phyloP scores from a whole-genome alignment of 2,888 invertebrate genomes.

The Cephus runcator region DNA sequence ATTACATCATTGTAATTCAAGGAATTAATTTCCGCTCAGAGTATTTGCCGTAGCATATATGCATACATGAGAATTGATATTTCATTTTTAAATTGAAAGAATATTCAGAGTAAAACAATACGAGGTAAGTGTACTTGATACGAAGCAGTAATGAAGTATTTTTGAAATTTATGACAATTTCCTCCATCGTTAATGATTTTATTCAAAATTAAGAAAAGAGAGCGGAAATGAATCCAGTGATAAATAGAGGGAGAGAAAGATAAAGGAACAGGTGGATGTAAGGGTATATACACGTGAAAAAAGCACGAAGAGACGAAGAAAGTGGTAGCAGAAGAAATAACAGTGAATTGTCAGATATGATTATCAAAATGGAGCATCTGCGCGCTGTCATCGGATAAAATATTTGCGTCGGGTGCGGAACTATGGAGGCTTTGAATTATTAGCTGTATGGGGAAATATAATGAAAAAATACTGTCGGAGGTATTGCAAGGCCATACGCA shows the following conservation, averaged over 20 bases:
- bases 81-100: no score
- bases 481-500: constrained; percentile 26
- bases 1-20: not conserved
- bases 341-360: constrained; percentile 21
- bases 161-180: not conserved
- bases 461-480: constrained; percentile 42
- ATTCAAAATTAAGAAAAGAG: not conserved
- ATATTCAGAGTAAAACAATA: no score
- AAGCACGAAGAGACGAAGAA: constrained; percentile 6
- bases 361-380: constrained; percentile 44
- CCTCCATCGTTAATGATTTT: not conserved
- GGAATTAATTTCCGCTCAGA: no score
- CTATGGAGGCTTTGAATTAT: constrained; percentile 37
- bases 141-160: not conserved
- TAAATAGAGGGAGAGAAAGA: not conserved
- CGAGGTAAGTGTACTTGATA: no score
- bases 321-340: constrained; percentile 4
- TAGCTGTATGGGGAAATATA: constrained; percentile 36
- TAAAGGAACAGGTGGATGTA: not conserved
- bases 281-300: not conserved
- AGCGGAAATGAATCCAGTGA: not conserved
- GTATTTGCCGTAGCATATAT: not conserved
- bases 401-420: constrained; percentile 34
- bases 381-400: constrained; percentile 40
- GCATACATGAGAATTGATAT: no score